A percentile compares a stretch with the other conserved stretches of the same genome.
phyloP scores from a whole-genome alignment of 2,797 vertebrate genomes.

The Pempheris klunzingeri region DNA sequence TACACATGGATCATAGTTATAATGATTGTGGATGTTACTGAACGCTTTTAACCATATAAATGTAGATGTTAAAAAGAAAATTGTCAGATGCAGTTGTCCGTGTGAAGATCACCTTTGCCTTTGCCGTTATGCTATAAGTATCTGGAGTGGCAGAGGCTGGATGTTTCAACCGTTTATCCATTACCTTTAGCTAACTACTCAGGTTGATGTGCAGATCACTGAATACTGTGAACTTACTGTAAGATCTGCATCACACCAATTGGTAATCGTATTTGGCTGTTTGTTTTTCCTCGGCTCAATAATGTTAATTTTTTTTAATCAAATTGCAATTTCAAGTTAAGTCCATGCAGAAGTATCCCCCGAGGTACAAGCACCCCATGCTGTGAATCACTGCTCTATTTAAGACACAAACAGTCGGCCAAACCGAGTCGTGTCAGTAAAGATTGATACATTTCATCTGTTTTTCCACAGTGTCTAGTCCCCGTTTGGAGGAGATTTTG shows the following conservation, averaged over 20 bases:
- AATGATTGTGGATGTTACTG: neutral
- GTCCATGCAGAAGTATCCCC: neutral
- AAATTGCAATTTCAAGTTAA: neutral
- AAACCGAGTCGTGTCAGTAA: neutral
- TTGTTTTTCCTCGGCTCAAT: neutral
- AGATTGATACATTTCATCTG: conserved; percentile 34
- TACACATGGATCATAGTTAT: too few species aligned
- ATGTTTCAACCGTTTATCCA: neutral
- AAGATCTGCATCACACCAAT: neutral
- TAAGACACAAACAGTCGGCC: neutral
- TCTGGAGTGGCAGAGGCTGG: neutral
- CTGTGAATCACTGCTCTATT: neutral
- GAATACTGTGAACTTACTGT: neutral
- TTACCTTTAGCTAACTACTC: neutral
- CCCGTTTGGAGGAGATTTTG: conserved; percentile 16
- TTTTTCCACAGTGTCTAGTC: neutral
- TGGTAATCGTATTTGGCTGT: neutral
- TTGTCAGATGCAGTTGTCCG: neutral
- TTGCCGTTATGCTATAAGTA: neutral
- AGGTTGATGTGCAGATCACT: neutral
- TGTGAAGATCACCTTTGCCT: neutral
- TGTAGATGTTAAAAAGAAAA: neutral
- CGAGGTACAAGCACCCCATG: neutral
- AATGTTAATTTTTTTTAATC: neutral
- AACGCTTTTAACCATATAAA: neutral